Conservation (phyloP, 2,888 invertebrate genomes). For the Caradrina clavipalpis region DNA sequence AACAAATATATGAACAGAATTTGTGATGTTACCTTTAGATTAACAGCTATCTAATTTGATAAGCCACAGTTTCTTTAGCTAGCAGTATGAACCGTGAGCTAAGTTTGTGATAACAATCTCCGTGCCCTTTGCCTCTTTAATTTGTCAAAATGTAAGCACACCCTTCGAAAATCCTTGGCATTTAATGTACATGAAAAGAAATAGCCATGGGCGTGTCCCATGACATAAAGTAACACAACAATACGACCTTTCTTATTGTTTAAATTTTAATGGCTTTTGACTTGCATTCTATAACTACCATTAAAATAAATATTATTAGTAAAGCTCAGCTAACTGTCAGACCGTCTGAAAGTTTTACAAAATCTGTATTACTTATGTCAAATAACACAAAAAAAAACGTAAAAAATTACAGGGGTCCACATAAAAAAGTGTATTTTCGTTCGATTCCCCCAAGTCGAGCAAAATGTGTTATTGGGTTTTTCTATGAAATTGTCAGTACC, state of each 20-base stretch:
- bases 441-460: too few relatives aligned
- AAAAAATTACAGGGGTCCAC: too few relatives aligned
- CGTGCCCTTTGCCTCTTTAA: conserved; percentile 36
- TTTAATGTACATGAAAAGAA: conserved; percentile 52
- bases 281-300: conserved; percentile 37
- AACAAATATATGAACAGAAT: conserved; percentile 12
- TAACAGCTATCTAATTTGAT: conserved; percentile 28
- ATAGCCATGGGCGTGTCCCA: conserved; percentile 63
- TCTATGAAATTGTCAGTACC: too few relatives aligned
- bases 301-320: conserved; percentile 28
- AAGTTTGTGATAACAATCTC: conserved; percentile 40
- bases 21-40: conserved; percentile 21
- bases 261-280: conserved; percentile 60
- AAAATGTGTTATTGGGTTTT: too few relatives aligned
- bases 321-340: too few relatives aligned
- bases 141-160: conserved; percentile 42
- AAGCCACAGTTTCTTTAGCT: conserved; percentile 20
- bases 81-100: conserved; percentile 15
- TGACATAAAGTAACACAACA: conserved; percentile 57
- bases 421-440: too few relatives aligned
- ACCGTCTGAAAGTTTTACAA: too few relatives aligned
- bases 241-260: conserved; percentile 70
- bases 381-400: too few relatives aligned
- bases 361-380: too few relatives aligned
- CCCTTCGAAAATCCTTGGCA: conserved; percentile 62